Percentiles rank a stretch among this genome's conserved stretches.
Conservation (phyloP, 1,140 invertebrate genomes). For the Trypoxylus dichotomus region DNA sequence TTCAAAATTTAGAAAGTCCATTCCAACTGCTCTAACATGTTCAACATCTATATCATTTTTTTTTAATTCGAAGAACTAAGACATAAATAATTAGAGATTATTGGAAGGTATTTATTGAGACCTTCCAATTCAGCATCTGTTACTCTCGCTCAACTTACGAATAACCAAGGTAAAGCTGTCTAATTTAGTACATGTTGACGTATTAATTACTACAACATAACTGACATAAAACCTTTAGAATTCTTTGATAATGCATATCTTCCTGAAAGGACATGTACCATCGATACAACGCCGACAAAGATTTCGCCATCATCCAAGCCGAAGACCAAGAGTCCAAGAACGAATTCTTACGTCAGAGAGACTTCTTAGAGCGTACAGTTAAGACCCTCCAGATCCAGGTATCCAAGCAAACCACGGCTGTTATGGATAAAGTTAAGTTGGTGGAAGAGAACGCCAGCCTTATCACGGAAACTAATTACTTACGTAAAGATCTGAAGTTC, state of each 20-base stretch:
- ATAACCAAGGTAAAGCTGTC: too few species aligned
- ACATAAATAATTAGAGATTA: too few species aligned
- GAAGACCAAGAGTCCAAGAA: constrained; percentile 73
- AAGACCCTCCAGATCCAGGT: constrained; percentile 61
- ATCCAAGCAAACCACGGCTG: constrained; percentile 34
- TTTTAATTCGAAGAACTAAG: too few species aligned
- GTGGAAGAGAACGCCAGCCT: constrained; percentile 75
- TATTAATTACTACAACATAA: too few species aligned
- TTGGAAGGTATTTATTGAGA: too few species aligned
- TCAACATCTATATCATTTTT: too few species aligned
- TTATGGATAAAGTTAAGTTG: constrained; percentile 49
- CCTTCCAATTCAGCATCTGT: too few species aligned
- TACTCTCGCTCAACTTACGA: too few species aligned
- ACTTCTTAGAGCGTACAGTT: constrained; percentile 76
- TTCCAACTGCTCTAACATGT: too few species aligned
- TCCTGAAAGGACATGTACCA: constrained; percentile 64
- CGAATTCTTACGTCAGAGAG: constrained; percentile 77
- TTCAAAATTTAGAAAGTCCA: too few species aligned
- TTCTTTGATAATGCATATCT: not conserved
- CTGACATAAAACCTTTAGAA: not conserved
- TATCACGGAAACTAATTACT: constrained; percentile 72
- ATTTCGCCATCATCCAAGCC: constrained; percentile 63
- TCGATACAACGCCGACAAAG: constrained; percentile 72
- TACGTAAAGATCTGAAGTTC: constrained; percentile 68
- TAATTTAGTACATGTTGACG: too few species aligned